Evolutionary conservation across 92 coral and sea anemone species (phyloP), one percentile per base, ranked within the genome.

Genomic region (Umimayanthus kanabou): DNA sequence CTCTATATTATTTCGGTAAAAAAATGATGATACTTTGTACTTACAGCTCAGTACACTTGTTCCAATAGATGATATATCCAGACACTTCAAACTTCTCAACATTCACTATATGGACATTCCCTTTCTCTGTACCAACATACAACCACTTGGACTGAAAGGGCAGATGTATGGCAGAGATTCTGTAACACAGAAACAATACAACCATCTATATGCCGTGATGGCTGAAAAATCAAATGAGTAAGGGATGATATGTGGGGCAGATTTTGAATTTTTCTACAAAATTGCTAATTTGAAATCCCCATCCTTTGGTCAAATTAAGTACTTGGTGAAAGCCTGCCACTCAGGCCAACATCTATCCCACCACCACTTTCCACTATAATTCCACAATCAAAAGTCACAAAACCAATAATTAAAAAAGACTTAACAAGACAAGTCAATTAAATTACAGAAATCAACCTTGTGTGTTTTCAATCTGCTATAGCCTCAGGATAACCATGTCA

Each of bases 41-140:
- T 92, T 84, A 96, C 98, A 94, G 29, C 76, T 93, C 98, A 80
- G 95, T 93, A 16, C 94, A 96, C 82, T 96, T 96, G 90, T 96
- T 96, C 98, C 98, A 96, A 80, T 95, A 92, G 40, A 96, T 92
- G 49, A 92, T 92, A 85, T 96, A 96, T 66, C 98, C 98, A 37
- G 98, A 96, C 18, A 96, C 88, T 64, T 89, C 93, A 91, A 96
- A 96, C 89, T 88, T 95, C 85, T 96, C 98, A 72, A 96, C 94
- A 93, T 96, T 96, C 79, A 96, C 98, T 80, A 96, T 91, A 81
- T 95, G 98, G 22, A 93, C 88, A 79, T 96, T 96, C 47, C 98
- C 98, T 86, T 93, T 93, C 82, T 92, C 94, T 80, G 98, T 96
- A 9, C 98, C 98, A 80, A 96, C 92, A 76, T 92, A 96, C 69